phyloP scores from a whole-genome alignment of 2,113 vertebrate genomes.

The Crotophaga sulcirostris region DNA sequence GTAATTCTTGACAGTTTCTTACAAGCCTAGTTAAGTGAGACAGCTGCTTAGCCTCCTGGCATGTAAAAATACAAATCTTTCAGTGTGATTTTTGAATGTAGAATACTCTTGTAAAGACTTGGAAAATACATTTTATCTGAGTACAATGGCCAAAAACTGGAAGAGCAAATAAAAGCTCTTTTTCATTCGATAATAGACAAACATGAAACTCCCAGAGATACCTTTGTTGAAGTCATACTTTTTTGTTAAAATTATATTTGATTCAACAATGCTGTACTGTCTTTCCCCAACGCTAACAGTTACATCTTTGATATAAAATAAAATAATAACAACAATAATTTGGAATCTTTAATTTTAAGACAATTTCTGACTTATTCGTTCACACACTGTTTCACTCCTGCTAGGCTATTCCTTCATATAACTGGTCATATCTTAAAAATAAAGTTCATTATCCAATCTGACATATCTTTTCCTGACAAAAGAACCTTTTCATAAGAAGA shows the following conservation, averaged over 20 bases:
- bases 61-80: background rate
- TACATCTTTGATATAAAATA: background rate
- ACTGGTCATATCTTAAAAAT: background rate
- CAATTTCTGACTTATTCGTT: background rate
- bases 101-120: background rate
- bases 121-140: background rate
- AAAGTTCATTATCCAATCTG: background rate
- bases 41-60: background rate
- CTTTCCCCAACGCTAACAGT: background rate
- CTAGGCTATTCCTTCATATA: background rate
- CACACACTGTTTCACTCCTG: background rate
- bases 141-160: background rate
- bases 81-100: background rate
- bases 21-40: background rate
- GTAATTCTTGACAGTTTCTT: background rate
- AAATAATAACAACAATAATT: background rate
- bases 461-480: background rate
- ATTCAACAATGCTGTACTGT: background rate
- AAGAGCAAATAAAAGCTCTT: background rate
- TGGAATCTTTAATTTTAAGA: background rate
- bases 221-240: background rate
- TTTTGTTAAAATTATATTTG: background rate
- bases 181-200: background rate
- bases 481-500: background rate
- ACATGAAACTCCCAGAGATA: background rate